phyloP scores from a whole-genome alignment of 1,140 invertebrate genomes.

The Brachystomella parvula region DNA sequence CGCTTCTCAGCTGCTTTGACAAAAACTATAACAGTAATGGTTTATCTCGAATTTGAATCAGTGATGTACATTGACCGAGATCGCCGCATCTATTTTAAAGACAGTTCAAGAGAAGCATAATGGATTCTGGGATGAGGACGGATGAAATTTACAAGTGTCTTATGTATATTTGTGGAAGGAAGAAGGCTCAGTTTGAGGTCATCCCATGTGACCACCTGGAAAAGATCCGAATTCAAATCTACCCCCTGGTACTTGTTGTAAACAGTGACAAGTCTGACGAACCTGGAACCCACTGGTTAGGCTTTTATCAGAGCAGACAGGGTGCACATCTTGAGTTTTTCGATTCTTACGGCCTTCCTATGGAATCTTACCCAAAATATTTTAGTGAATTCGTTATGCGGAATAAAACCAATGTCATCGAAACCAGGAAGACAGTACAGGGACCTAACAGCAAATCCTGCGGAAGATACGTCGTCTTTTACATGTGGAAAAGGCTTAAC shows the following conservation, averaged over 20 bases:
- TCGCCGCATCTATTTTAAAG: slow-evolving; percentile 13
- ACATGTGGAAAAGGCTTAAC: not conserved
- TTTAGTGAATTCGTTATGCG: slow-evolving; percentile 11
- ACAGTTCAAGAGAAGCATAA: no score
- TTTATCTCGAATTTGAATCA: slow-evolving; percentile 26
- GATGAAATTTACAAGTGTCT: not conserved
- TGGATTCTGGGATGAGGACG: not conserved
- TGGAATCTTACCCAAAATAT: not conserved
- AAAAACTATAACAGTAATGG: slow-evolving; percentile 9
- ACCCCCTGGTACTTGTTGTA: slow-evolving; percentile 9
- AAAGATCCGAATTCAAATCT: not conserved
- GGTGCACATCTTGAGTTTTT: not conserved
- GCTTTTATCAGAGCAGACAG: slow-evolving; percentile 5
- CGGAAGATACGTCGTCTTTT: slow-evolving; percentile 15
- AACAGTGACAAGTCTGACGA: slow-evolving; percentile 1
- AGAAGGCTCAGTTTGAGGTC: not conserved
- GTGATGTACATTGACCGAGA: slow-evolving; percentile 23
- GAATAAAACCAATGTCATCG: not conserved
- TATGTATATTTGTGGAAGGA: slow-evolving; percentile 1
- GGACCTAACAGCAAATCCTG: not conserved
- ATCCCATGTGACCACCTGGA: slow-evolving; percentile 13
- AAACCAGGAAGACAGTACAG: slow-evolving; percentile 10
- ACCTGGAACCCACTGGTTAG: slow-evolving; percentile 27
- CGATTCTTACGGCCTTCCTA: slow-evolving; percentile 5
- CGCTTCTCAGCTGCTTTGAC: slow-evolving; percentile 11